A percentile compares a stretch with the other conserved stretches of the same genome.
Evolutionary conservation across 2,888 invertebrate genomes (phyloP).

Genomic region (Sialis lutaria): DNA sequence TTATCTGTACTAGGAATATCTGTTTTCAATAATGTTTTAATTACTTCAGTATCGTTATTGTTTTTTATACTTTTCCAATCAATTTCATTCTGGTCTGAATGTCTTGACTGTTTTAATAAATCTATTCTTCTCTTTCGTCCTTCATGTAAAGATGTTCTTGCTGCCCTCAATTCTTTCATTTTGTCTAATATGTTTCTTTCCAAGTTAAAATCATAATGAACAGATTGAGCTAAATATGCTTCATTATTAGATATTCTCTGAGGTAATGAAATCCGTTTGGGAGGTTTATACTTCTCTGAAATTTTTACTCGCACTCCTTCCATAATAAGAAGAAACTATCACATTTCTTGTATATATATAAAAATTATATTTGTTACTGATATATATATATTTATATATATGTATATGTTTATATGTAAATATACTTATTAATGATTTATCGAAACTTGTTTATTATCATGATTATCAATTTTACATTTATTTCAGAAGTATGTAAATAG

Average conservation of each 20-base stretch:
- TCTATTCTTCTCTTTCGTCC: constrained; percentile 40
- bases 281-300: constrained; percentile 71
- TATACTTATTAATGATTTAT: no score
- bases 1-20: constrained; percentile 3
- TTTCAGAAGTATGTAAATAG: no score
- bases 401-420: no score
- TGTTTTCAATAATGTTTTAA: constrained; percentile 1
- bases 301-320: constrained; percentile 80
- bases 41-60: constrained; percentile 8
- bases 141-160: constrained; percentile 42
- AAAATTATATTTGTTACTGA: no score
- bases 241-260: constrained; percentile 33
- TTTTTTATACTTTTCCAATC: constrained; percentile 11
- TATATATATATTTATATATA: no score
- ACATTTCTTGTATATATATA: neutral
- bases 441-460: no score
- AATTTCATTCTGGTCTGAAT: constrained; percentile 9
- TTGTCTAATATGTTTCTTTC: constrained; percentile 55
- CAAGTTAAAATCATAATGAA: constrained; percentile 53
- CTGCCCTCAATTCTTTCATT: constrained; percentile 50
- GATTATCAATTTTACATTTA: no score
- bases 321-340: constrained; percentile 36
- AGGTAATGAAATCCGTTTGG: constrained; percentile 46
- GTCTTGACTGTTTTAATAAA: constrained; percentile 18
- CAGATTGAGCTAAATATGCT: constrained; percentile 33